Evolutionary conservation across 92 coral and sea anemone species (phyloP), one percentile per base, ranked within the genome.

Genomic region (Phenganax stokvisi): DNA sequence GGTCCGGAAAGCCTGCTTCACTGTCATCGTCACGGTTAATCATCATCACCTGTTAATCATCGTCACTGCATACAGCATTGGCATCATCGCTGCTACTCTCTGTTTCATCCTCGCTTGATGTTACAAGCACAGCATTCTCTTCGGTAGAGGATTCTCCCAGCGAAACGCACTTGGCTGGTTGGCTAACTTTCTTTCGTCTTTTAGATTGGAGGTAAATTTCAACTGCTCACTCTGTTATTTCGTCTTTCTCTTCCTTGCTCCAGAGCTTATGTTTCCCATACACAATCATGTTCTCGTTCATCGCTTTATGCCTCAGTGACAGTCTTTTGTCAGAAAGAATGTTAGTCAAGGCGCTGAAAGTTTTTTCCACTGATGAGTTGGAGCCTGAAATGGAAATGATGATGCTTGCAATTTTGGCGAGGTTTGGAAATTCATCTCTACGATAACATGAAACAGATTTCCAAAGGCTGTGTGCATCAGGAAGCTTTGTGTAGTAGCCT

Each of bases 271-370:
- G 65, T 1, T 59, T 59, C 7, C 65, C 65, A 59, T 59, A 25
- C 65, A 59, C 65, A 25, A 59, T 59, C 65, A 59, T 59, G 65
- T 1, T 59, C 65, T 59, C 65, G 27, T 59, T 59, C 65, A 59
- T 13, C 27, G 65, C 65, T 59, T 59, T 59, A 25, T 59, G 65
- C 65, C 2, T 13, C 3, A 59, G 65, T 59, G 65, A 59, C n/a
- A 59, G 65, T 13, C 65, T 13, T 59, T 59, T 59, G 27, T 67
- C 73, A 11, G 73, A 67, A 37, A 67, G 73, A 37, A 67, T 67
- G 31, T 37, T 67, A 12, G 73, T 67, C 7, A 67, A 20, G 12
- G 73, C 30, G 73, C 73, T 28, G 12, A 67, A 67, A 16, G 73
- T 16, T 28, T 8, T 67, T 27, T 67, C 73, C 17, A 67, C 73